Base-by-base conservation (phyloP, 2,888 invertebrate species). In the Calameuta idolon region DNA sequence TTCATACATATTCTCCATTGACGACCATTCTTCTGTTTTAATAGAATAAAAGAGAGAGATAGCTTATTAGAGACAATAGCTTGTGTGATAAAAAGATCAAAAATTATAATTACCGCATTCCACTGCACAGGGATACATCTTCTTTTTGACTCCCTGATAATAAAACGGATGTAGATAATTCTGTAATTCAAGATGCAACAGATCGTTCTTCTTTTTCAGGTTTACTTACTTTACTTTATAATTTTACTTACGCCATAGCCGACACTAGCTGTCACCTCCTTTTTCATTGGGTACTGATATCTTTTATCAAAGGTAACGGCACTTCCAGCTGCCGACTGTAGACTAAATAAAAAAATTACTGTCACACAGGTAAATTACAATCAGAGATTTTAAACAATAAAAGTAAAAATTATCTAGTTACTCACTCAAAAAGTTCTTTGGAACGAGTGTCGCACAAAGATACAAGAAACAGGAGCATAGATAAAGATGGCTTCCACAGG, bases 71-170 rank as follows among this genome's bases (percentile, higher is more conserved):
- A 34, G 74, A 34, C 11, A 9, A 34, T 1, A 74, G 11, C 37
- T 74, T 12, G 37, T 23, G n/a, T 12, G 74, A 35, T 34, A 74
- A 34, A n/a, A 23, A 30, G n/a, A 34, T 15, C 0, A 71, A 34
- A 30, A 34, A 71, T 31, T 33, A 23, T 31, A 77, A 40, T 77
- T 23, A 77, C 77, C 77, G n/a, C 77, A 77, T 69, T 77, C 75
- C 30, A 77, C 77, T 69, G 77, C 77, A 69, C 77, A 77, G 15
- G 77, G 77, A 35, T 77, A 77, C 77, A 77, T 77, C 40, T 71
- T 77, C 69, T 77, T 71, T 30, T 69, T 77, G 11, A 55, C n/a
- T 15, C 75, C 77, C 30, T 33, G 69, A 35, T 77, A 77, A 69
- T 77, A 77, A 35, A 77, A 31, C 15, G 77, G 77, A 40, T 77